Evolutionary conservation across 2,888 invertebrate genomes (phyloP).

Genomic region (Cenopis cana): DNA sequence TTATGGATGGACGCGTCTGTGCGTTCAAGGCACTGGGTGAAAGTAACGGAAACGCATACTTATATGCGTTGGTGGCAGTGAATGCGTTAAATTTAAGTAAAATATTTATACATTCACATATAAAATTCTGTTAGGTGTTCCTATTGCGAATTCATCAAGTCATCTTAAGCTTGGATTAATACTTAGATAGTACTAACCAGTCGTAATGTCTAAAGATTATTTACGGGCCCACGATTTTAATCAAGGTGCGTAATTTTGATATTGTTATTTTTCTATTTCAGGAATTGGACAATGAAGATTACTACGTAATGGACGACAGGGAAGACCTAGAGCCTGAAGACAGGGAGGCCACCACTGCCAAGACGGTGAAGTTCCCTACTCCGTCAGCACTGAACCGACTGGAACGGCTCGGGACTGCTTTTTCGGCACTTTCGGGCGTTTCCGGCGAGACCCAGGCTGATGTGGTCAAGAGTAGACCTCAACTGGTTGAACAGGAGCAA

Average conservation of each 20-base stretch:
- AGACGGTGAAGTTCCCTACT: constrained; percentile 57
- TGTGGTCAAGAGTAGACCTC: constrained; percentile 41
- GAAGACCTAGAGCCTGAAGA: constrained; percentile 61
- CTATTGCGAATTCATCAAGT: too few relatives aligned
- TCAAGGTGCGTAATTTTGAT: background rate
- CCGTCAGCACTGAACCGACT: constrained; percentile 68
- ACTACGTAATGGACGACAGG: constrained; percentile 70
- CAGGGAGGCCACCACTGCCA: constrained; percentile 56
- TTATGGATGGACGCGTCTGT: too few relatives aligned
- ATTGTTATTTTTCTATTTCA: constrained; percentile 44
- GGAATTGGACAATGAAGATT: constrained; percentile 56
- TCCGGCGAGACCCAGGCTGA: background rate
- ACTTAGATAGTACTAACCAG: too few relatives aligned
- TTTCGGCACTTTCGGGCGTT: background rate
- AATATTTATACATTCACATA: too few relatives aligned
- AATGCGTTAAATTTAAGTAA: too few relatives aligned
- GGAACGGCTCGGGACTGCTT: constrained; percentile 46
- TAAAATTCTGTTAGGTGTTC: too few relatives aligned
- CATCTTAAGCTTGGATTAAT: too few relatives aligned
- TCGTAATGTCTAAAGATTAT: too few relatives aligned
- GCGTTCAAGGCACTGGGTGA: too few relatives aligned
- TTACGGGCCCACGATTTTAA: too few relatives aligned
- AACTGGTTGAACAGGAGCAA: constrained; percentile 51
- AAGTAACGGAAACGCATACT: too few relatives aligned
- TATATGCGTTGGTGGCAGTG: too few relatives aligned